Evolutionary conservation across 2,888 invertebrate species (phyloP).

Genomic region (Habrosyne pyritoides): DNA sequence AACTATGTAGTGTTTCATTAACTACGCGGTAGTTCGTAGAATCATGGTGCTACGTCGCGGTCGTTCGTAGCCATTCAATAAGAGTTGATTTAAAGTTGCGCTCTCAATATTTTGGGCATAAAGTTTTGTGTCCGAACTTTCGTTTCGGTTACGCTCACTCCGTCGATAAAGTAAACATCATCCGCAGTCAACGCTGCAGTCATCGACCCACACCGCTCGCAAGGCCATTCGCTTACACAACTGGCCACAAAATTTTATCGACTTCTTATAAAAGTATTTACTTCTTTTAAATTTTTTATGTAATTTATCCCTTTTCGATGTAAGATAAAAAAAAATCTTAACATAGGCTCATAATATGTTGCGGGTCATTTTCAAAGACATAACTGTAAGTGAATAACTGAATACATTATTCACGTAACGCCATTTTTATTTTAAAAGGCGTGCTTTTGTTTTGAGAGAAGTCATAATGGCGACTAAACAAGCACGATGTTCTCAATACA

Average conservation of each 20-base stretch:
- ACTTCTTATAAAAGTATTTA: constrained; percentile 37
- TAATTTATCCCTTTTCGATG: constrained; percentile 16
- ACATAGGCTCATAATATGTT: constrained; percentile 26
- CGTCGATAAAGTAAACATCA: constrained; percentile 76
- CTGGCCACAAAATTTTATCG: constrained; percentile 59
- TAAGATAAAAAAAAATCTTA: constrained; percentile 17
- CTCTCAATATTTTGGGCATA: constrained; percentile 47
- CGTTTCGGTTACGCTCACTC: constrained; percentile 63
- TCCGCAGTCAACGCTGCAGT: constrained; percentile 56
- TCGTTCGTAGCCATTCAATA: constrained; percentile 42
- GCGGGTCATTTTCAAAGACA: constrained; percentile 33
- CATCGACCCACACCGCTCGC: constrained; percentile 68
- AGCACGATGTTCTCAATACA: constrained; percentile 68
- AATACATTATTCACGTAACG: constrained; percentile 34
- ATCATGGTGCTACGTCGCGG: constrained; percentile 46
- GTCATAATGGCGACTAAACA: constrained; percentile 60
- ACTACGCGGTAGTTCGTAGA: constrained; percentile 22
- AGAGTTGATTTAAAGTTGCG: constrained; percentile 37
- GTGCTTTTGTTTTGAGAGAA: constrained; percentile 64
- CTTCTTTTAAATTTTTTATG: constrained; percentile 27
- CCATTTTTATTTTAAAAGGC: constrained; percentile 57
- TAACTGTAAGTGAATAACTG: constrained; percentile 45
- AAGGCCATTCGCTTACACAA: constrained; percentile 80
- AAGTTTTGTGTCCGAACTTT: constrained; percentile 57
- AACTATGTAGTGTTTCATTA: background rate